Evolutionary conservation across 2,113 vertebrate genomes (phyloP), one percentile per base, ranked within the genome.

Genomic region (Anarhynchus alexandrinus): DNA sequence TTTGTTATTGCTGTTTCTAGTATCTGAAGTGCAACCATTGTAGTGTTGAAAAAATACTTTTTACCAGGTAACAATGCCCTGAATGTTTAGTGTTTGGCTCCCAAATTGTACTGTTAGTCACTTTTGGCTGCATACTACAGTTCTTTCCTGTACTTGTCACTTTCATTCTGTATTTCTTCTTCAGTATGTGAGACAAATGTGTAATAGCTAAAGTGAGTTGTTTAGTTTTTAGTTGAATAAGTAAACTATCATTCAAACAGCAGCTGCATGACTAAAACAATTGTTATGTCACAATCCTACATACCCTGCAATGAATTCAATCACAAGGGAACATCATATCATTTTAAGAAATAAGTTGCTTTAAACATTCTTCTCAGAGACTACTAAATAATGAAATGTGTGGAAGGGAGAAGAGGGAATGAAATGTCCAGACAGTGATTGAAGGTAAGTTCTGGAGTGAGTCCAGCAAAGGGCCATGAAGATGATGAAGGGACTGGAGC

Each of bases 51-150:
- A 92, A 82, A 62, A 8, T 10, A 13, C 3, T 15, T 84, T 74
- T 25, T 74, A 36, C 32, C 12, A 12, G 27, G 13, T 74, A 42
- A 25, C 4, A 6, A 27, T 82, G 4, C 15, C 26, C 43, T 77
- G 23, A 55, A 26, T 32, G 1, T 72, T 43, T 61, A 54, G 13
- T 47, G 11, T 72, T 91, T 73, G 17, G 7, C 21, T 62, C 12
- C 11, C 8, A 64, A 0, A 38, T 67, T 1, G 0, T 76, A 58
- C 18, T 0, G 0, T 61, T 67, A 57, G 40, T 77, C 10, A 52
- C 5, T 70, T 74, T 14, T 70, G 59, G 4, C 36, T 84, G 22
- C 23, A 23, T 5, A 4, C 26, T 32, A 10, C 15, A 18, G 20
- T 91, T 84, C 25, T 69, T 90, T 26, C 15, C 21, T 78, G 19